Percentiles rank a stretch among this genome's conserved stretches.
Evolutionary conservation across 2,113 vertebrate species (phyloP).

Genomic region (Theropithecus gelada): DNA sequence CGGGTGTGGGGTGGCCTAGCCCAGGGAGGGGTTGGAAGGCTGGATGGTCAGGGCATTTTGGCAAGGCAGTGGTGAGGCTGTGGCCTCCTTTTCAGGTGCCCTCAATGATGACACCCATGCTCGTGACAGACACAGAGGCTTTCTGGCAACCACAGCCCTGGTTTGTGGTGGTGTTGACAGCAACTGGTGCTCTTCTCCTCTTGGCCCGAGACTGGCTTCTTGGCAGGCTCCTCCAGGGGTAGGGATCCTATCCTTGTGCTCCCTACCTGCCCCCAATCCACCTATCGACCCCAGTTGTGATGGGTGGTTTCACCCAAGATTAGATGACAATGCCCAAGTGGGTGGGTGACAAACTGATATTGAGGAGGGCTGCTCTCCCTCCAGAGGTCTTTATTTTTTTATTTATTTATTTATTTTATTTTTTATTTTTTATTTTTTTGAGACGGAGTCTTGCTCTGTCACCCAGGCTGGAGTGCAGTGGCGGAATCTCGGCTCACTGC

Average conservation of each 20-base stretch:
- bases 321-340: not conserved
- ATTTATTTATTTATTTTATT: no score
- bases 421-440: no score
- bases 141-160: slow-evolving; percentile 84
- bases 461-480: no score
- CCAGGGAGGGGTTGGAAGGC: not conserved
- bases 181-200: slow-evolving; percentile 75
- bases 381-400: not conserved
- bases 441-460: no score
- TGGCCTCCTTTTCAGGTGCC: slow-evolving; percentile 58
- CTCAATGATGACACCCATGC: slow-evolving; percentile 43
- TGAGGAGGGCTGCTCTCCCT: not conserved
- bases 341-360: not conserved
- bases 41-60: not conserved
- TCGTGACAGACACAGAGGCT: slow-evolving; percentile 35
- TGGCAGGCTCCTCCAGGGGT: slow-evolving; percentile 67
- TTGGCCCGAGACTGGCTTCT: slow-evolving; percentile 70
- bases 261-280: not conserved
- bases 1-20: not conserved
- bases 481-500: no score
- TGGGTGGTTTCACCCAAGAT: not conserved
- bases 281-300: no score
- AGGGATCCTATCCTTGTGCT: not conserved
- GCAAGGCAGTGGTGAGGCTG: not conserved
- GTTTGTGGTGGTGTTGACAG: slow-evolving; percentile 85